phyloP scores from a whole-genome alignment of 2,797 vertebrate genomes.

The Pseudomugil tenellus region DNA sequence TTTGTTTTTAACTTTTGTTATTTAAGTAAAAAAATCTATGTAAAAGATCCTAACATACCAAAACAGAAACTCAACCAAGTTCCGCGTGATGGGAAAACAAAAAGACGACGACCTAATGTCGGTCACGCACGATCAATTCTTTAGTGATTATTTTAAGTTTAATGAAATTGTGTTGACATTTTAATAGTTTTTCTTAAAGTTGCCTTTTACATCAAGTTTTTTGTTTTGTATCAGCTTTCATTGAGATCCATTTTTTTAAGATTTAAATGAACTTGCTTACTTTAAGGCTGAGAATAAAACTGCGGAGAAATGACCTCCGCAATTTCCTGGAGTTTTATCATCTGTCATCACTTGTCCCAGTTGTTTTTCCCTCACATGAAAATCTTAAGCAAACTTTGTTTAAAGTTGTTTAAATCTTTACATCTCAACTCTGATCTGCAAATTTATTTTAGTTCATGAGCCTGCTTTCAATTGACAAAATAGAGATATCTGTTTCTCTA shows the following conservation, averaged over 20 bases:
- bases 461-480: background rate
- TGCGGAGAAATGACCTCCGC: background rate
- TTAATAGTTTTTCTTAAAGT: background rate
- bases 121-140: background rate
- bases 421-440: background rate
- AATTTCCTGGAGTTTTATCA: background rate
- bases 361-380: background rate
- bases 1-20: background rate
- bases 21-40: no score
- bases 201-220: background rate
- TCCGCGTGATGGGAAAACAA: no score
- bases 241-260: background rate
- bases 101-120: no score
- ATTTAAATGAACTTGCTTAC: background rate
- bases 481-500: background rate
- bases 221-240: background rate
- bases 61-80: no score
- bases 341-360: background rate
- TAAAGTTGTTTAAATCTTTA: background rate
- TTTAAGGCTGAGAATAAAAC: background rate
- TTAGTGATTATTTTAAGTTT: background rate
- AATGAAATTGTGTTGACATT: background rate
- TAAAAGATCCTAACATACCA: no score
- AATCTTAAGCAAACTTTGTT: background rate
- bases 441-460: background rate